These are phyloP conservation scores for Illadopsis cleaveri DNA, from an alignment of 2,113 vertebrate genomes.

Conservation along the genomic window DNA sequence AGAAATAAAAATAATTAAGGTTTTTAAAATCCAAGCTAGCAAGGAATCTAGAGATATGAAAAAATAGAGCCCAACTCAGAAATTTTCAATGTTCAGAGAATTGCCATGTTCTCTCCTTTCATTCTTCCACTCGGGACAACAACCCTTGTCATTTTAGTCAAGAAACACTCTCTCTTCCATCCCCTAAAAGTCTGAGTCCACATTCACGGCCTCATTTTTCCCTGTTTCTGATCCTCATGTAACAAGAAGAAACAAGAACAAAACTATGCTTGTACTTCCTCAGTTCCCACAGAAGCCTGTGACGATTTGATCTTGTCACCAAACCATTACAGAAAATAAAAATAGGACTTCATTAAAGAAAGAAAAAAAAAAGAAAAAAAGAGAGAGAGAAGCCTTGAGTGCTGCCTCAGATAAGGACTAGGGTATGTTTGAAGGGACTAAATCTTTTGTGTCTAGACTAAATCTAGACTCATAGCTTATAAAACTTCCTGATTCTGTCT, in stretches of 20 bases:
- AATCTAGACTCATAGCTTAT: neutral
- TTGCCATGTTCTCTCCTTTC: neutral
- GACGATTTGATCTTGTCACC: neutral
- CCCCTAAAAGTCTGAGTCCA: neutral
- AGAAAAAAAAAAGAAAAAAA: neutral
- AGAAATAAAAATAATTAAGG: neutral
- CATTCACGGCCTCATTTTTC: neutral
- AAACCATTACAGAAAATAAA: neutral
- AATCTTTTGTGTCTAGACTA: neutral
- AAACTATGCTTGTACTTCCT: neutral
- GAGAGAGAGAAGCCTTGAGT: neutral
- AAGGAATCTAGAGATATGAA: neutral
- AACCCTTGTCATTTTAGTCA: neutral
- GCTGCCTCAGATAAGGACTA: neutral
- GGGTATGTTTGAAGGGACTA: neutral
- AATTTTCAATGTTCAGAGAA: neutral
- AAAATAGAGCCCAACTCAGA: neutral
- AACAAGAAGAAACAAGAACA: neutral
- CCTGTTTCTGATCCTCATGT: neutral
- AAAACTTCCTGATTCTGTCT: neutral
- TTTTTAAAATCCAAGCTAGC: neutral
- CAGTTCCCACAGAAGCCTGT: neutral
- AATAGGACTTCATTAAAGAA: neutral
- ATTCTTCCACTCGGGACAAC: neutral
- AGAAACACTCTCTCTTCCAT: neutral